A percentile compares a stretch with the other conserved stretches of the same genome.
These are phyloP conservation scores for Brachyrhaphis roseni DNA, from an alignment of 2,797 vertebrate genomes.

Conservation along the genomic window DNA sequence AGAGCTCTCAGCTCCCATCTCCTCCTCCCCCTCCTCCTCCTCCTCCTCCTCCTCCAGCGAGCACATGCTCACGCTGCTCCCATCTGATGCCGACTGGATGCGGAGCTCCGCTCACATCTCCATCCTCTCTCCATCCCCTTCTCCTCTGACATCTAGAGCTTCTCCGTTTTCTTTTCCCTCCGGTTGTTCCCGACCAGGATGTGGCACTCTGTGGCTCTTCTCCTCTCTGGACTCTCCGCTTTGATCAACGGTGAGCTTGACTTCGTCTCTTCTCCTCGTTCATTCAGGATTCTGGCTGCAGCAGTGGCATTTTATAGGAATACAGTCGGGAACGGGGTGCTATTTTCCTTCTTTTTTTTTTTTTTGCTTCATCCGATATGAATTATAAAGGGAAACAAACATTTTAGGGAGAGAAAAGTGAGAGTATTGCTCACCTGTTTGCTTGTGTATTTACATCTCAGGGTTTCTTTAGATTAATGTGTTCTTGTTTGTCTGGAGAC, in stretches of 20 bases:
- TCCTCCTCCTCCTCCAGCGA: constrained; percentile 33
- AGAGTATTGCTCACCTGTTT: constrained; percentile 64
- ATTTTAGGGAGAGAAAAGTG: constrained; percentile 42
- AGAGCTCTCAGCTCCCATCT: constrained; percentile 49
- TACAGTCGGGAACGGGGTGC: not conserved
- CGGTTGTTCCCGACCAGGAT: constrained; percentile 73
- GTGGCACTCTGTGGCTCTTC: constrained; percentile 81
- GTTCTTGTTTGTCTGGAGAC: constrained; percentile 8
- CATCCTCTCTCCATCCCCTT: constrained; percentile 22
- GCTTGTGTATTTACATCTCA: constrained; percentile 41
- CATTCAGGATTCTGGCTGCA: constrained; percentile 41
- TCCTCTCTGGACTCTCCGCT: constrained; percentile 80
- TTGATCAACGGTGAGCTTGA: constrained; percentile 81
- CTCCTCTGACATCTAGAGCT: constrained; percentile 41
- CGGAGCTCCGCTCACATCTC: constrained; percentile 57
- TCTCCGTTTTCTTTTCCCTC: constrained; percentile 53
- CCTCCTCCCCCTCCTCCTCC: constrained; percentile 47
- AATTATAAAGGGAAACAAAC: constrained; percentile 17
- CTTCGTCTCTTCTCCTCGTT: constrained; percentile 28
- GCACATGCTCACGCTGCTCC: constrained; percentile 61
- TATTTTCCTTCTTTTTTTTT: not conserved
- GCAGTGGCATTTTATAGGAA: constrained; percentile 33
- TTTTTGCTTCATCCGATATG: not conserved
- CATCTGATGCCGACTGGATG: constrained; percentile 73
- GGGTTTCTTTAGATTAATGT: not conserved